These are phyloP conservation scores for Bacillus rossius DNA, from an alignment of 1,140 invertebrate genomes.

Conservation along the genomic window DNA sequence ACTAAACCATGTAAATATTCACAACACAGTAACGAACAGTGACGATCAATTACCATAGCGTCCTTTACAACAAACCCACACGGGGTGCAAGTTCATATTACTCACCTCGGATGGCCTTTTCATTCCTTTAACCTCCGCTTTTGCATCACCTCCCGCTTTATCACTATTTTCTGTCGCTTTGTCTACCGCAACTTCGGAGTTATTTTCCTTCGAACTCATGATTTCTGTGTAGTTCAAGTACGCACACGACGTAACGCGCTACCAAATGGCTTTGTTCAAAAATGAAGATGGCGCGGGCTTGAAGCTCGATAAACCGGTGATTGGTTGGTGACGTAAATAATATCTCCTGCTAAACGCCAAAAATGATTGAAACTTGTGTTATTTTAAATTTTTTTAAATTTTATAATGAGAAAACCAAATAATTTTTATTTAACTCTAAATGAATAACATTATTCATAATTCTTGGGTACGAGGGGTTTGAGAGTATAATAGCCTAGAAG, in stretches of 20 bases:
- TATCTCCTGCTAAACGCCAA: not conserved
- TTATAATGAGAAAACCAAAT: slow-evolving; percentile 7
- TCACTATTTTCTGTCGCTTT: slow-evolving; percentile 67
- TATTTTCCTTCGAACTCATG: slow-evolving; percentile 82
- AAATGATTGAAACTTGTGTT: too few relatives aligned
- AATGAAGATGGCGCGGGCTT: slow-evolving; percentile 75
- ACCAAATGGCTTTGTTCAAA: slow-evolving; percentile 63
- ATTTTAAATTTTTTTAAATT: slow-evolving; percentile 5
- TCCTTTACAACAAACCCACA: not conserved
- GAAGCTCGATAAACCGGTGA: slow-evolving; percentile 50
- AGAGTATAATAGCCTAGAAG: slow-evolving; percentile 41
- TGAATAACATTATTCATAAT: slow-evolving; percentile 16
- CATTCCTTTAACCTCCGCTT: slow-evolving; percentile 77
- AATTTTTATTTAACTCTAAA: slow-evolving; percentile 7
- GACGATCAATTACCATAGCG: not conserved
- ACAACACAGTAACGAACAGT: not conserved
- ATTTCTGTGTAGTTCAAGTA: slow-evolving; percentile 39
- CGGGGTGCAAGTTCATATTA: slow-evolving; percentile 23
- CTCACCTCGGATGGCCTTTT: slow-evolving; percentile 84
- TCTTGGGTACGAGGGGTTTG: slow-evolving; percentile 47
- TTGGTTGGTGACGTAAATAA: slow-evolving; percentile 43
- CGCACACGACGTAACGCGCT: slow-evolving; percentile 25
- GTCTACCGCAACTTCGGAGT: slow-evolving; percentile 72
- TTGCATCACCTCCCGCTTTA: slow-evolving; percentile 59
- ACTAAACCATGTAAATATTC: not conserved